These are phyloP conservation scores for Papilio glaucus DNA, from an alignment of 1,140 invertebrate genomes.

Conservation along the genomic window DNA sequence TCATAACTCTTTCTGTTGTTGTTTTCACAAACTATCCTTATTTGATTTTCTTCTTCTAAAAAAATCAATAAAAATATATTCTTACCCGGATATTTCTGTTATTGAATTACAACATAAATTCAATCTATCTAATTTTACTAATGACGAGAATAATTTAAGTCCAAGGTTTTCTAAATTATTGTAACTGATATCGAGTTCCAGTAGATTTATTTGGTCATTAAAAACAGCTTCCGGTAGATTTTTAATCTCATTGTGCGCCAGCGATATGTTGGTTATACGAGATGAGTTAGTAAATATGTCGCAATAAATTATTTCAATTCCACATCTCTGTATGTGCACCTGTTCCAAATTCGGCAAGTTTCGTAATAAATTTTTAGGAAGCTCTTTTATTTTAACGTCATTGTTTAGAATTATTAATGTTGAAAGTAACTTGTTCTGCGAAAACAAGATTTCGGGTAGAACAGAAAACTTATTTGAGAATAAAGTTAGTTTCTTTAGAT, in stretches of 20 bases:
- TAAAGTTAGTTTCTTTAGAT: constrained; percentile 85
- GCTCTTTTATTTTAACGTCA: constrained; percentile 79
- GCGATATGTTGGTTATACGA: constrained; percentile 82
- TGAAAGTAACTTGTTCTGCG: constrained; percentile 81
- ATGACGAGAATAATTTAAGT: constrained; percentile 81
- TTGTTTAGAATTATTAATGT: constrained; percentile 84
- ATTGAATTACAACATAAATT: constrained; percentile 84
- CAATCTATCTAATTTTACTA: constrained; percentile 80
- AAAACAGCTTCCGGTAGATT: constrained; percentile 84
- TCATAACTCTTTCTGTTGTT: too few relatives aligned
- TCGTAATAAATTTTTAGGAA: constrained; percentile 84
- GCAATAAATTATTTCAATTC: constrained; percentile 81
- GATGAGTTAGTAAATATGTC: constrained; percentile 85
- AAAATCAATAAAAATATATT: constrained; percentile 41
- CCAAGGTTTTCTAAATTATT: constrained; percentile 84
- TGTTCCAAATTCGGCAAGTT: constrained; percentile 82
- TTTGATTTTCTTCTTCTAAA: too few relatives aligned
- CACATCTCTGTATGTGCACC: constrained; percentile 80
- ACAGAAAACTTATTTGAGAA: constrained; percentile 85
- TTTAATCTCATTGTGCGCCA: constrained; percentile 84
- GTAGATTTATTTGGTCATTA: constrained; percentile 83
- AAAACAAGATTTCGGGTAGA: constrained; percentile 85
- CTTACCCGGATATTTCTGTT: constrained; percentile 82
- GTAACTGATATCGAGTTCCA: constrained; percentile 82
- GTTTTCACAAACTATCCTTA: too few relatives aligned